Base-by-base conservation (phyloP, 2,797 vertebrate genomes). In the Pyrocephalus nanus region DNA sequence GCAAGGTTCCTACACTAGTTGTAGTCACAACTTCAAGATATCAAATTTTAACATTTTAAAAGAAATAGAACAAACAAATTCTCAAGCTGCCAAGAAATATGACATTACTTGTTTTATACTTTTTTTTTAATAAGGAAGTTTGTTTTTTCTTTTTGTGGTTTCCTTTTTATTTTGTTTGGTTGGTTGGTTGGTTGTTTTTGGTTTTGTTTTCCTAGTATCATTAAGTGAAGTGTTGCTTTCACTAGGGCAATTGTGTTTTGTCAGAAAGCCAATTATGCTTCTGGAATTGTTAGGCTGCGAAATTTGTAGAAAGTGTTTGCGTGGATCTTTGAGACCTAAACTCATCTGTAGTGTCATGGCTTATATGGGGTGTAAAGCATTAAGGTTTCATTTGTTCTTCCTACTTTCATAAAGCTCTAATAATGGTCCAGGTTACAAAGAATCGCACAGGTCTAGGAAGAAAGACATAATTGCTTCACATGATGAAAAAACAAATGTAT, bases 311-410 rank as follows among this genome's bases (percentile, higher is more conserved):
- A 86, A 72, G 16, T 20, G 5, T 54, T 78, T 78, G 16, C 12
- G 12, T 45, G 22, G 36, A 53, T 70, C 20, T 8, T 23, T 48
- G 13, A 60, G 61, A 89, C 38, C n/a, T 65, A 38, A 91, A 40
- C 15, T 80, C 27, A 77, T 38, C 25, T 51, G 32, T 30, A 78
- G 21, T 16, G 40, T 64, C 47, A 62, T 15, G 30, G 27, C 5
- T 88, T 67, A 43, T 40, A 36, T 29, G 61, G 47, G 12, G 17
- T 0, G 0, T 45, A 65, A 75, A 76, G 20, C 0, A 0, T 29
- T 70, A 38, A 9, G 17, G 27, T 32, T 91, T 80, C 3, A 3
- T 64, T 73, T 91, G 65, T 12, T 7, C 11, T 78, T 67, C 30
- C 73, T 13, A 47, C 22, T 61, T 83, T 81, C 21, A 27, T 70